A percentile compares a stretch with the other conserved stretches of the same genome.
Evolutionary conservation across 1,140 invertebrate species (phyloP).

Genomic region (Orius laevigatus): DNA sequence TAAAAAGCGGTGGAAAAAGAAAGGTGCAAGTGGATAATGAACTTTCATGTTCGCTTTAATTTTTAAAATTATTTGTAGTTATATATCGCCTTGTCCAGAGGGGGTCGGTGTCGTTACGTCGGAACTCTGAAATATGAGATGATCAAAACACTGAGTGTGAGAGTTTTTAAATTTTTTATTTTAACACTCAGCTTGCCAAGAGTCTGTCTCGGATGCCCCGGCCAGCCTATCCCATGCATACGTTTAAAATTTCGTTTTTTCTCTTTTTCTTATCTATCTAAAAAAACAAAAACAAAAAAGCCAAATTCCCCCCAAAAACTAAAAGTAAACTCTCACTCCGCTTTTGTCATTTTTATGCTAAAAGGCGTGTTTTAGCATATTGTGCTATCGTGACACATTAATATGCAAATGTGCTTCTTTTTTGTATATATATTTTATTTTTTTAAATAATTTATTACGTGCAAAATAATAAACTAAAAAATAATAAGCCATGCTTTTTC

Average conservation of each 20-base stretch:
- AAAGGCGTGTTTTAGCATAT: background rate
- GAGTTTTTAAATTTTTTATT: background rate
- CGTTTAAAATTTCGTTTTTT: constrained; percentile 1
- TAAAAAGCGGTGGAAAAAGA: constrained; percentile 1
- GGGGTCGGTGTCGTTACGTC: constrained; percentile 4
- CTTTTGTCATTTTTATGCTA: background rate
- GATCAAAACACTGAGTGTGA: constrained; percentile 12
- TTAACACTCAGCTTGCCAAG: constrained; percentile 25
- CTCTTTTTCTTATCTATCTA: constrained; percentile 1
- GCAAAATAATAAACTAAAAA: constrained; percentile 14
- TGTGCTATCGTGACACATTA: too few relatives aligned
- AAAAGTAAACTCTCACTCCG: constrained; percentile 14
- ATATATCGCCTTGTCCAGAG: constrained; percentile 14
- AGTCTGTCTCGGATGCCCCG: constrained; percentile 29
- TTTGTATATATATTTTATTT: constrained; percentile 6
- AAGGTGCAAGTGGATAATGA: constrained; percentile 4
- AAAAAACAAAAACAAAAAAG: constrained; percentile 2
- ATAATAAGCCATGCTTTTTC: constrained; percentile 9
- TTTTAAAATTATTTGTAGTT: too few relatives aligned
- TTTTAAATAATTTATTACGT: constrained; percentile 5
- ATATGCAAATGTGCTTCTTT: constrained; percentile 2
- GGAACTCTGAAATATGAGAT: constrained; percentile 13
- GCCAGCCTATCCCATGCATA: constrained; percentile 24
- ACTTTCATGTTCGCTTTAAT: constrained; percentile 1
- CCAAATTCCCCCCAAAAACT: constrained; percentile 9